Base-by-base conservation (phyloP, 2,113 vertebrate genomes). In the Paratilapia polleni region DNA sequence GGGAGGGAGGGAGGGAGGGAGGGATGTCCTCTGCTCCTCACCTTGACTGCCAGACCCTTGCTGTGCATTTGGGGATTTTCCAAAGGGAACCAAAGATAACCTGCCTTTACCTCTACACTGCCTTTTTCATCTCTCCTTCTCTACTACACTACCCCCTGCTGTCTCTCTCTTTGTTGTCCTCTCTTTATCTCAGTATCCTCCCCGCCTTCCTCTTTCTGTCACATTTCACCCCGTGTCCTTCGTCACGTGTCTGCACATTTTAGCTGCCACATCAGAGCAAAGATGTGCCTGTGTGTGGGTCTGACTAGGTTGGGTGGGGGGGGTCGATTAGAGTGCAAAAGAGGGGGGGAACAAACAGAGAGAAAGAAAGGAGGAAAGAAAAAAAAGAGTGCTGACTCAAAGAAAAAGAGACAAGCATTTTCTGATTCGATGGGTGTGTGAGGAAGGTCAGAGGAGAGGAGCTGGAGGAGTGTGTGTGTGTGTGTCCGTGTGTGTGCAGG, bases 61-160 rank as follows among this genome's bases (percentile, higher is more conserved):
- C 89, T 83, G 94, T 87, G 89, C 76, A n/a, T 91, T 93, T 94
- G 95, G 94, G 95, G 94, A 94, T 94, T 95, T 94, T 95, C 94
- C 95, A 95, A 91, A 91, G 78, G 83, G 77, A 88, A 81, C 80
- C 58, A 82, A 78, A 83, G 87, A 85, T 66, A 78, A 80, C 64
- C 68, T 2, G 34, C n/a, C 49, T 77, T 49, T 73, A 80, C 41
- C 22, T 78, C 70, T 41, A 43, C 70, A 31, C 52, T 26, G 11
- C 66, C 70, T 49, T 34, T 68, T 22, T 64, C 34, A 82, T 78
- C 47, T 59, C 74, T 75, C 58, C 60, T 26, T 58, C 56, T 63
- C 31, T 41, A 6, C 54, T 47, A 75, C 22, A 41, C 3, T 63
- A 20, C 57, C 81, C n/a, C 22, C 24, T 8, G 6, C 38, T 41